phyloP scores from a whole-genome alignment of 2,113 vertebrate species.

The Eulemur rufifrons region DNA sequence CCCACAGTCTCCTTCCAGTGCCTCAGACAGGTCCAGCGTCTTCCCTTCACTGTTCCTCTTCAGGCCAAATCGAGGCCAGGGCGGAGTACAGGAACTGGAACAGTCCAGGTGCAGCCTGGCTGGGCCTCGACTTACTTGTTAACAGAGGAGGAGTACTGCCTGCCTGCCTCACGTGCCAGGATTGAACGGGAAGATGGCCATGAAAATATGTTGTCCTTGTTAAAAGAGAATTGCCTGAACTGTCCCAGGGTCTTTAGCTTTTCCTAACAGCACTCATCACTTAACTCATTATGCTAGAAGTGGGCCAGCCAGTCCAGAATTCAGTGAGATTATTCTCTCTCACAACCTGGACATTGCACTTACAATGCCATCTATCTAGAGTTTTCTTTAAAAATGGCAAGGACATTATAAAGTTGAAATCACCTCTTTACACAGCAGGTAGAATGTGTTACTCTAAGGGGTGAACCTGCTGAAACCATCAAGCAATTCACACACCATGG shows the following conservation, averaged over 20 bases:
- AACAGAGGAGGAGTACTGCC: not conserved
- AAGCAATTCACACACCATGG: not conserved
- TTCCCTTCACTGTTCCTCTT: not conserved
- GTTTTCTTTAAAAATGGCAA: not conserved
- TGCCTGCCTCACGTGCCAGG: not conserved
- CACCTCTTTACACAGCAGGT: not conserved
- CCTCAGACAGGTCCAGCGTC: not conserved
- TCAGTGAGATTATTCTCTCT: not conserved
- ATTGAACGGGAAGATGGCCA: not conserved
- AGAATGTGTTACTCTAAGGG: not conserved
- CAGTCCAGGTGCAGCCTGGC: not conserved
- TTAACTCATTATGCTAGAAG: not conserved
- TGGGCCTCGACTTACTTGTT: not conserved
- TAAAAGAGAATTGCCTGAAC: not conserved
- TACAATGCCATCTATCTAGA: not conserved
- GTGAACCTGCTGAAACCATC: not conserved
- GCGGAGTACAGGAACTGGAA: not conserved
- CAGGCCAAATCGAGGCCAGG: not conserved
- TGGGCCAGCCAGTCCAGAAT: not conserved
- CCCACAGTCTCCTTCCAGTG: rapidly evolving
- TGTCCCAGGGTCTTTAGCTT: not conserved
- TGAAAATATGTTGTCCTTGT: not conserved
- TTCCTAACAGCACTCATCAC: not conserved
- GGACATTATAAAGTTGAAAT: not conserved
- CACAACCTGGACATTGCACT: not conserved